Conservation (phyloP, 2,797 vertebrate genomes). For the Chlorospingus flavigularis region DNA sequence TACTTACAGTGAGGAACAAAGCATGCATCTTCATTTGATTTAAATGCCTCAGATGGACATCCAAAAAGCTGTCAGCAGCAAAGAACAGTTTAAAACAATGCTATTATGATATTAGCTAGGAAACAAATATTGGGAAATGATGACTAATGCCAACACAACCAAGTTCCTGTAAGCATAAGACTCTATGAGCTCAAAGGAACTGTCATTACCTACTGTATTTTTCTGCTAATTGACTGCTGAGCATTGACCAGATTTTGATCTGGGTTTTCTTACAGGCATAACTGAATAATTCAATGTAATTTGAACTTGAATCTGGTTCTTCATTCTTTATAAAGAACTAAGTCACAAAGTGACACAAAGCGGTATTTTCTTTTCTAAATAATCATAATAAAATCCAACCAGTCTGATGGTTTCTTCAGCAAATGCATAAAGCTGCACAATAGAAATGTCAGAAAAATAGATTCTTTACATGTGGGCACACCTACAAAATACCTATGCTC, state of each 20-base stretch:
- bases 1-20: neutral
- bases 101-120: neutral
- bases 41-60: neutral
- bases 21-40: neutral
- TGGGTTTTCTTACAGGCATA: neutral
- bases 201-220: neutral
- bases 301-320: neutral
- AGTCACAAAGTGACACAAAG: neutral
- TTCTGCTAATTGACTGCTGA: slow-evolving; percentile 8
- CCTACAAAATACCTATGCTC: neutral
- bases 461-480: neutral
- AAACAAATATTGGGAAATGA: slow-evolving; percentile 12
- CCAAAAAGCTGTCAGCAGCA: neutral
- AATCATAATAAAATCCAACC: neutral
- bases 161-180: slow-evolving; percentile 16
- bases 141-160: neutral
- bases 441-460: neutral
- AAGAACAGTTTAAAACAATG: neutral
- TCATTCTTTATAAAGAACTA: neutral
- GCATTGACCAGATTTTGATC: neutral
- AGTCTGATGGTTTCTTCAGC: neutral
- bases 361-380: neutral
- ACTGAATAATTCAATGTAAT: neutral
- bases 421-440: neutral
- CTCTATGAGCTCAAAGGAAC: neutral